Conservation (phyloP, 2,113 vertebrate species). For the Grallaria varia region DNA sequence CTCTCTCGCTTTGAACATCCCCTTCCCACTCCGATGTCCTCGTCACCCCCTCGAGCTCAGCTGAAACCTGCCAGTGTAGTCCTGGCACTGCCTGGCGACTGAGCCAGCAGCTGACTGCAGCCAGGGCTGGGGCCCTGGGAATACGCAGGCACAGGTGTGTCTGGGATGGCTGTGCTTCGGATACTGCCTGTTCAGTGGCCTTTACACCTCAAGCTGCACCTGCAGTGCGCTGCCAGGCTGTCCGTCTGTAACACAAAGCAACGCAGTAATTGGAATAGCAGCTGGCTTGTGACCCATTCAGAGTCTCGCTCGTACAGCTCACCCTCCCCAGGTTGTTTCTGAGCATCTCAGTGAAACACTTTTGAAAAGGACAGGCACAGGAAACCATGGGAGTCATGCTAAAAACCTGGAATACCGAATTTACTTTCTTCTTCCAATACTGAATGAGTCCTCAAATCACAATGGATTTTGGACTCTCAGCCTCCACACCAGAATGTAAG, state of each 20-base stretch:
- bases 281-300: slow-evolving; percentile 32
- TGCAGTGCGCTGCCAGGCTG: background rate
- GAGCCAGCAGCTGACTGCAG: background rate
- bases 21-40: background rate
- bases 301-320: background rate
- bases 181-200: background rate
- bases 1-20: background rate
- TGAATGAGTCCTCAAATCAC: slow-evolving; percentile 26
- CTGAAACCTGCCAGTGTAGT: background rate
- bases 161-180: background rate
- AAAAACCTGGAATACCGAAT: background rate
- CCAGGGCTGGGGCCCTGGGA: background rate
- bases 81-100: background rate
- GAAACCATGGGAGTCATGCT: background rate
- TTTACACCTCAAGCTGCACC: background rate
- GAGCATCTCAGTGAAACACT: slow-evolving; percentile 38
- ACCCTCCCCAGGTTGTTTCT: background rate
- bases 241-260: slow-evolving; percentile 1
- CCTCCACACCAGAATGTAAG: background rate
- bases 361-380: slow-evolving; percentile 7
- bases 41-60: background rate
- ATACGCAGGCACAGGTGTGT: background rate
- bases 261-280: background rate
- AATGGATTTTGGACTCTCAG: background rate
- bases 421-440: background rate